Conservation (phyloP, 1,140 invertebrate species). For the Diabrotica virgifera region DNA sequence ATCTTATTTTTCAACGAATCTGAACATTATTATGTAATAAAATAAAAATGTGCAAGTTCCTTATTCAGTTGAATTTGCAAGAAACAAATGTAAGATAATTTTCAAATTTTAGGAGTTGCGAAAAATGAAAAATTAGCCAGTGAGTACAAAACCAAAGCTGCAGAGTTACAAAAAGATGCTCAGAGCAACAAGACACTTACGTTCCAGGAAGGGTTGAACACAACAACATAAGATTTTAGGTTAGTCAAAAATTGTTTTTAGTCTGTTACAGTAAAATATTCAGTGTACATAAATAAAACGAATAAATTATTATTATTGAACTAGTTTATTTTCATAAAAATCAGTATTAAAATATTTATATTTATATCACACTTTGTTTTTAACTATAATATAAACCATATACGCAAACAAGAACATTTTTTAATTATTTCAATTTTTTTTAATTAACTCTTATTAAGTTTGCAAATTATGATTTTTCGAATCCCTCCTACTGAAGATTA, state of each 20-base stretch:
- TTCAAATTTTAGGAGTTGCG: conserved; percentile 55
- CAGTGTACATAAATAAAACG: background rate
- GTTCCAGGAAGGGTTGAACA: conserved; percentile 62
- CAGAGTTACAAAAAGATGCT: conserved; percentile 66
- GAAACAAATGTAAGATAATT: conserved; percentile 10
- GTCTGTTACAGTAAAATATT: background rate
- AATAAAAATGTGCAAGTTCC: too few species aligned
- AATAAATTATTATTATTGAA: conserved; percentile 2
- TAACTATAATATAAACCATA: too few species aligned
- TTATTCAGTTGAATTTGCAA: conserved; percentile 14
- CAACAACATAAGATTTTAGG: conserved; percentile 5
- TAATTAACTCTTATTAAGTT: too few species aligned
- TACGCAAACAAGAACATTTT: too few species aligned
- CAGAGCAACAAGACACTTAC: conserved; percentile 57
- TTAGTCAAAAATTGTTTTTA: conserved; percentile 1
- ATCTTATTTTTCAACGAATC: too few species aligned
- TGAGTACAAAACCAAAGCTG: conserved; percentile 66
- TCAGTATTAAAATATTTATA: background rate
- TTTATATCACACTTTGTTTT: too few species aligned
- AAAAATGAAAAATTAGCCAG: conserved; percentile 69
- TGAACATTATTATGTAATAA: too few species aligned
- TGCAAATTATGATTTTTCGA: background rate
- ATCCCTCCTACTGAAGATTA: background rate
- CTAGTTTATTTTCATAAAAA: background rate
- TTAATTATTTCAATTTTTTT: too few species aligned